Evolutionary conservation across 2,797 vertebrate species (phyloP).

Genomic region (Acanthornis magna): DNA sequence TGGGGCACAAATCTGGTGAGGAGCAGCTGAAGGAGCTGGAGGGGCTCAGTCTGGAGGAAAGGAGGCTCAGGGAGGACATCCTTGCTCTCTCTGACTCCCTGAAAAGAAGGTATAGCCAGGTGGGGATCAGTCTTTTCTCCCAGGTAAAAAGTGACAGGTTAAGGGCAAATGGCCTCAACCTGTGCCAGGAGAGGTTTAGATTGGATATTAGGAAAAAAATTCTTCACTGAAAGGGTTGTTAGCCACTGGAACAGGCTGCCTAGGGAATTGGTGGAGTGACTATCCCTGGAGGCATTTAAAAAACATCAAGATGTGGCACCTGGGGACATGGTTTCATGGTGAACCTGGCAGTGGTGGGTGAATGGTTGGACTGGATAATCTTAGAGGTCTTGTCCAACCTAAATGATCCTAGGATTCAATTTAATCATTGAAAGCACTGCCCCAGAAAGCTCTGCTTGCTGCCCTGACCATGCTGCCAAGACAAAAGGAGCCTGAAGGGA

Average conservation of each 20-base stretch:
- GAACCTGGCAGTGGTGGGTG: not conserved
- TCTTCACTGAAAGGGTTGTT: too few relatives aligned
- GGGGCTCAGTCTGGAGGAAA: not conserved
- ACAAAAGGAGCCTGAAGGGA: not conserved
- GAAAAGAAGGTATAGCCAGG: not conserved
- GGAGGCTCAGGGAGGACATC: not conserved
- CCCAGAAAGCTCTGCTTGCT: not conserved
- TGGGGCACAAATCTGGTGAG: not conserved
- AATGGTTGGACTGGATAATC: not conserved
- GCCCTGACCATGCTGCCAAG: not conserved
- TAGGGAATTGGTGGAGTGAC: not conserved
- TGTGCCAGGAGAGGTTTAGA: not conserved
- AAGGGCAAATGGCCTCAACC: not conserved
- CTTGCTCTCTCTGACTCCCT: not conserved
- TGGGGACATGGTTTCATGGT: not conserved
- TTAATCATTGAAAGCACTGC: not conserved
- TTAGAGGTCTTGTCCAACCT: not conserved
- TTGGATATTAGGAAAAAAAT: not conserved
- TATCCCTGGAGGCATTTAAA: not conserved
- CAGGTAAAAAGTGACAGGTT: not conserved
- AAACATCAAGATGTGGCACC: not conserved
- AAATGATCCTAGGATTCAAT: not conserved
- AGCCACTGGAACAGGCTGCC: not conserved
- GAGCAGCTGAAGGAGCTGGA: not conserved
- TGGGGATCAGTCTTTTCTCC: too few relatives aligned